phyloP scores from a whole-genome alignment of 2,113 vertebrate species.

The Athene noctua region DNA sequence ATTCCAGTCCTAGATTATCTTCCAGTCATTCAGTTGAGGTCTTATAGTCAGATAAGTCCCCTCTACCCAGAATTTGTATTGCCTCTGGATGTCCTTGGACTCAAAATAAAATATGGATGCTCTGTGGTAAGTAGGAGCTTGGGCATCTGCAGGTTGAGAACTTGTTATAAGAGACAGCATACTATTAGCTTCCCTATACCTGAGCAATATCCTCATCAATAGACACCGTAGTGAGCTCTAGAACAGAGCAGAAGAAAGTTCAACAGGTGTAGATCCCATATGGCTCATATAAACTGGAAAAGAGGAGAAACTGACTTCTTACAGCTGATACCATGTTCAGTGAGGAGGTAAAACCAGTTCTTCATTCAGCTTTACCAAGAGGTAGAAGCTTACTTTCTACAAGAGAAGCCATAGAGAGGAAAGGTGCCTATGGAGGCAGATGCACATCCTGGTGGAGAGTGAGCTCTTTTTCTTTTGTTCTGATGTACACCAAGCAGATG shows the following conservation, averaged over 20 bases:
- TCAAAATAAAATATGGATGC: neutral
- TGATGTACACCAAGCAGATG: neutral
- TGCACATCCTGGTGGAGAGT: neutral
- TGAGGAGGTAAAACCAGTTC: neutral
- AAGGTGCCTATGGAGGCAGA: neutral
- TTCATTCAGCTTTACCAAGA: neutral
- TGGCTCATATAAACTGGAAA: neutral
- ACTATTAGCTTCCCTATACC: neutral
- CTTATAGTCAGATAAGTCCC: neutral
- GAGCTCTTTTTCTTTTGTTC: neutral
- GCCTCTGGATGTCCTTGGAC: neutral
- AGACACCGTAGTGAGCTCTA: neutral
- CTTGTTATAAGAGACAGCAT: neutral
- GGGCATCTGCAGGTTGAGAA: neutral
- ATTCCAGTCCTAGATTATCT: neutral
- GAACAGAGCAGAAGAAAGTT: neutral
- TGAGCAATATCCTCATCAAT: rapidly evolving
- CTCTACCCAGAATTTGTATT: neutral
- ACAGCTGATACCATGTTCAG: neutral
- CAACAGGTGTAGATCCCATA: neutral
- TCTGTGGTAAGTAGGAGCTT: neutral
- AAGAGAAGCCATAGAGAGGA: neutral
- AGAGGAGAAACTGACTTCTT: neutral
- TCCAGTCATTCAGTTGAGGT: neutral
- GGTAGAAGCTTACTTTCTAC: neutral